Base-by-base conservation (phyloP, 2,797 vertebrate genomes). In the Schizothorax lantsangensis region DNA sequence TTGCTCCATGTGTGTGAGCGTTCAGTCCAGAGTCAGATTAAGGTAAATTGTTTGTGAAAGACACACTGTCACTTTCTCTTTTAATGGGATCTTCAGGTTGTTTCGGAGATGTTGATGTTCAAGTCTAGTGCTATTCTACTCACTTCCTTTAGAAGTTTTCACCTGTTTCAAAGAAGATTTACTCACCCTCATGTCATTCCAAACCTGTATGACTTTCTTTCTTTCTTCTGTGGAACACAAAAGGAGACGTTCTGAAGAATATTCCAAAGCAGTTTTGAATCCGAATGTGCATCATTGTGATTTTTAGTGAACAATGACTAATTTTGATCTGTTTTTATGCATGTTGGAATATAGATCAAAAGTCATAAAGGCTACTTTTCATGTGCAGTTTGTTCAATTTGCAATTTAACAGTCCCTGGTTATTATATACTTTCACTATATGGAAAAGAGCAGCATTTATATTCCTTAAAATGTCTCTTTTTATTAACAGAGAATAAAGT, bases 51-150 rank as follows among this genome's bases (percentile, higher is more conserved):
- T 83, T 64, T 74, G 54, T 64, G 54, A 84, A 74, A 71, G 81
- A 59, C 69, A 74, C 4, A 40, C 6, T 47, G 12, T 12, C 14
- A 1, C 69, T 74, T 62, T 73, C 21, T 57, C 52, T 75, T 64
- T 36, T 49, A 57, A 72, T 36, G 7, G 19, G 66, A 79, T 78
- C 40, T 82, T 62, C 33, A 78, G 71, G 71, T 84, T 81, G 54
- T 54, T 33, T 33, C 59, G 30, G 2, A 69, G 64, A 49, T 52
- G 10, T 43, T 68, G 14, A 81, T 5, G n/a, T 4, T 74, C 15
- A 57, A 11, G 19, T 78, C 75, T 26, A 62, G 38, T 9, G 6
- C 3, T 17, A 40, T 78, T n/a, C 52, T 1, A 33, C 52, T 38
- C 33, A n/a, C 33, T 38, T 78, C 10, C n/a, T 38, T 45, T 8